Evolutionary conservation across 2,888 invertebrate genomes (phyloP).

Genomic region (Stenodema calcarata): DNA sequence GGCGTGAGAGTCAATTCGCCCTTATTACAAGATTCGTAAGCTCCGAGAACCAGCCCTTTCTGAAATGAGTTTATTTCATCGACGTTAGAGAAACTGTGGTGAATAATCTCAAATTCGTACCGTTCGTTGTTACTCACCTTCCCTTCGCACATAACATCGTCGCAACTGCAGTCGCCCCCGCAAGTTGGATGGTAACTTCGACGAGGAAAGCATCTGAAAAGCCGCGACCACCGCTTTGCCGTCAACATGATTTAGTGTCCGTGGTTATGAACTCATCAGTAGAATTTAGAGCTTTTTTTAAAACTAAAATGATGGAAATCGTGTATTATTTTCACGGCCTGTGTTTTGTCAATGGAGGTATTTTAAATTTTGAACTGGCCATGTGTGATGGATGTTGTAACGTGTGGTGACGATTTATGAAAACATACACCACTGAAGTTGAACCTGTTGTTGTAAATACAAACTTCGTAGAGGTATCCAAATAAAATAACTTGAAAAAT

Average conservation of each 20-base stretch:
- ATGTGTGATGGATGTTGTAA: neutral
- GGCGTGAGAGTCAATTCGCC: constrained; percentile 42
- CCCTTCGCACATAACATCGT: constrained; percentile 36
- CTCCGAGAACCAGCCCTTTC: constrained; percentile 53
- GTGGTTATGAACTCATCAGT: constrained; percentile 19
- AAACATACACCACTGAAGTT: neutral
- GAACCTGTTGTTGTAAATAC: neutral
- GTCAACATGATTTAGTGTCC: constrained; percentile 3
- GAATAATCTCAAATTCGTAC: too few species aligned
- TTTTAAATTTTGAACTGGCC: neutral
- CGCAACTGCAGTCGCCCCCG: constrained; percentile 37
- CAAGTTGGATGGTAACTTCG: constrained; percentile 41
- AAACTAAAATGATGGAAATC: neutral
- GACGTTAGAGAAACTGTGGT: too few species aligned
- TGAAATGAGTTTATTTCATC: neutral
- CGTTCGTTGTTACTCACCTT: constrained; percentile 16
- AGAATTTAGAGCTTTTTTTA: constrained; percentile 4
- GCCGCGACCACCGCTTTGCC: constrained; percentile 12
- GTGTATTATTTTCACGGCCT: neutral
- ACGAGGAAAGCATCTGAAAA: neutral
- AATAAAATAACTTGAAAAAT: too few species aligned
- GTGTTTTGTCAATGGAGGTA: neutral
- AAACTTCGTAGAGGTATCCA: too few species aligned
- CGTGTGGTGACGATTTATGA: neutral
- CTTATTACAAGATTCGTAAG: constrained; percentile 39